Base-by-base conservation (phyloP, 1,140 invertebrate genomes). In the Hestina assimilis region DNA sequence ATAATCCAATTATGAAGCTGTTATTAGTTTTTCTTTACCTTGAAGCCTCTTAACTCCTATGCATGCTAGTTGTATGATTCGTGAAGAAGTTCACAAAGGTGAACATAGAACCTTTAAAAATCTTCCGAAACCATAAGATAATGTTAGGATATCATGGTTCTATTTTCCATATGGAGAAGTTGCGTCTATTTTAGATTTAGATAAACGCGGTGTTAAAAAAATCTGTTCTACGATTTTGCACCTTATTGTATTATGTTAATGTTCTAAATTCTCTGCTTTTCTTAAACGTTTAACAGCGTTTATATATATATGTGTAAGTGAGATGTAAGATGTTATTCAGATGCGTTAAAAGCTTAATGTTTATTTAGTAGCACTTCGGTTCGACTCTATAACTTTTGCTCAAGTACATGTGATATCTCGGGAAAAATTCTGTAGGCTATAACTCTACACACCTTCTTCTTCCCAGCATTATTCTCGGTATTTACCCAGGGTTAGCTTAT, bases 281-380 rank as follows among this genome's bases (percentile, higher is more conserved):
- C 6, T 35, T 35, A 15, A 1, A 2, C 14, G 14, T 15, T 15
- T 15, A 8, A n/a, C 15, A n/a, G 8, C 0, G 12, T 35, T 14
- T 14, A 23, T 20, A 47, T 14, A 28, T 29, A 53, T 26, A 51
- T n/a, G n/a, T n/a, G n/a, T 38, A 38, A 28, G 17, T 42, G 48
- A 45, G 50, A 50, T 19, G 33, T 40, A 50, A 19, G 26, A 40
- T 59, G 45, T 56, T 64, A 61, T 66, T 66, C 50, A 51, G 63
- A 66, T 57, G 41, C 55, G 48, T 59, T 63, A 57, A 67, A 67
- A 67, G 65, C 47, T 50, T 53, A 50, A 52, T 64, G 19, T n/a
- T n/a, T n/a, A n/a, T n/a, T n/a, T n/a, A n/a, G n/a, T n/a, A n/a
- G n/a, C n/a, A n/a, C n/a, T n/a, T n/a, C 7, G 33, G 17, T 17